Evolutionary conservation across 2,888 invertebrate genomes (phyloP).

Genomic region (Plebejus argus): DNA sequence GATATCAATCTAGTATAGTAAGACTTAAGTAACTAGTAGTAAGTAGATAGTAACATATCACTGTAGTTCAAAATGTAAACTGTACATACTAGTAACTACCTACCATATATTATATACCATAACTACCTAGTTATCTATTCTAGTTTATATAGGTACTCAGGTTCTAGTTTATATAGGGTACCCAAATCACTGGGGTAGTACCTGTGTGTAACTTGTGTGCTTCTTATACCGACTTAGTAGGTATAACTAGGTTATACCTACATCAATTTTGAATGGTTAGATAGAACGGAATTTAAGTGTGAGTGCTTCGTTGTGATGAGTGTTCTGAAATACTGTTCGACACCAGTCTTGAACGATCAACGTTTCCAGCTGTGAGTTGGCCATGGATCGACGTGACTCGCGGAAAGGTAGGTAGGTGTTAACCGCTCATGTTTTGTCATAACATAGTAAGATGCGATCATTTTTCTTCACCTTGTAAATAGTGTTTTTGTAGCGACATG

Average conservation of each 20-base stretch:
- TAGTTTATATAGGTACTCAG: no score
- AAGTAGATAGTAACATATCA: no score
- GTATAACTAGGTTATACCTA: no score
- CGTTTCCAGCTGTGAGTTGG: constrained; percentile 41
- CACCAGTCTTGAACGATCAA: not conserved
- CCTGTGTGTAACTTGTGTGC: no score
- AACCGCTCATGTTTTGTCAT: constrained; percentile 35
- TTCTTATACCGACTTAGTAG: no score
- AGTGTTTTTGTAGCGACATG: constrained; percentile 58
- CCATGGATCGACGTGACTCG: not conserved
- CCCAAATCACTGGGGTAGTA: no score
- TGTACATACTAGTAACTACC: no score
- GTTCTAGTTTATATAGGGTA: no score
- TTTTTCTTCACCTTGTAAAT: constrained; percentile 54
- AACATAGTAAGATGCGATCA: constrained; percentile 49
- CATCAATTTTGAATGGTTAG: not conserved
- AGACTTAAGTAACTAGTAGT: no score
- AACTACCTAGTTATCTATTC: no score
- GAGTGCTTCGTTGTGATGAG: not conserved
- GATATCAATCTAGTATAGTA: not conserved
- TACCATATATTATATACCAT: no score
- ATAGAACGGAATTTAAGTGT: not conserved
- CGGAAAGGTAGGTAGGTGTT: not conserved
- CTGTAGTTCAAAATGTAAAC: no score
- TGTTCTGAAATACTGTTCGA: not conserved